A percentile compares a stretch with the other conserved stretches of the same genome.
These are phyloP conservation scores for Sapayoa aenigma DNA, from an alignment of 2,113 vertebrate species.

Conservation along the genomic window DNA sequence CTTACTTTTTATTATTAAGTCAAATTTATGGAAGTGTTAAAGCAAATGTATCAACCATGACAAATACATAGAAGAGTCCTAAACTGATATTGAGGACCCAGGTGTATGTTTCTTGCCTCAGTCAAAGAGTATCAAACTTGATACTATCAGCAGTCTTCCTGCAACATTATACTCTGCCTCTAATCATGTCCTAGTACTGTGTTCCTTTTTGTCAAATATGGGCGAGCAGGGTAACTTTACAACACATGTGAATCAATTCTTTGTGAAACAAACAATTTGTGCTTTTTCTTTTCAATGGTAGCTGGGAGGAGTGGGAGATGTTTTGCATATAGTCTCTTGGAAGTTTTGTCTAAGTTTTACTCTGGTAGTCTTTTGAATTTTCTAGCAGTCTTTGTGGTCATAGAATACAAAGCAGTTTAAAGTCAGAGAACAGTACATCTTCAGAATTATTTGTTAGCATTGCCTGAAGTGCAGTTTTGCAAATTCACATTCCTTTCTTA, in stretches of 20 bases:
- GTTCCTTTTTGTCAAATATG: background rate
- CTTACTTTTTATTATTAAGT: background rate
- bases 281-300: background rate
- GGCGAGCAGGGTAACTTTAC: background rate
- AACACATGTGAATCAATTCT: background rate
- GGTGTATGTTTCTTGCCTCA: background rate
- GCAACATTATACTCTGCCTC: background rate
- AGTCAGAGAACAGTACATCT: background rate
- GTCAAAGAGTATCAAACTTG: background rate
- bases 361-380: background rate
- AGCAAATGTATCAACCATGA: background rate
- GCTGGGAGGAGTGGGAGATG: background rate
- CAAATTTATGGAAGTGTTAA: background rate
- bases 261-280: background rate
- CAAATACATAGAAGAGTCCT: background rate
- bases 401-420: background rate
- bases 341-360: background rate
- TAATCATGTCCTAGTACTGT: background rate
- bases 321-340: background rate
- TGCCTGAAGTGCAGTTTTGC: background rate
- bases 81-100: background rate
- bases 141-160: background rate
- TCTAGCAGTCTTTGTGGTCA: background rate
- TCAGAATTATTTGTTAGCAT: background rate
- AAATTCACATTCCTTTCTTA: background rate